Percentiles rank a stretch among this genome's conserved stretches.
These are phyloP conservation scores for Tetropium fuscum DNA, from an alignment of 2,888 invertebrate species.

Conservation along the genomic window DNA sequence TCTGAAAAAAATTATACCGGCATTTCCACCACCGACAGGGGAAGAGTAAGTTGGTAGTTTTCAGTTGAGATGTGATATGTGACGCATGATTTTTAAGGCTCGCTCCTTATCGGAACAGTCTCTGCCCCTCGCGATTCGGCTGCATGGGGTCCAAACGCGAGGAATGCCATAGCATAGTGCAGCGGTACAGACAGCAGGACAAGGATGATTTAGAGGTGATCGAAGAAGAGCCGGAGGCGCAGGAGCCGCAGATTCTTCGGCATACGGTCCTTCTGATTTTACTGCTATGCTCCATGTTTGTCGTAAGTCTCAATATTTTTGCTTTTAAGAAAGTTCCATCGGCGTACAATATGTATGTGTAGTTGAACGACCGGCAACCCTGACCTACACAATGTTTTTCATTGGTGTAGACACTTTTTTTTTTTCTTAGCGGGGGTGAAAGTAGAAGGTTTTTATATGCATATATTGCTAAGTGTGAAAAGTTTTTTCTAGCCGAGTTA, in stretches of 20 bases:
- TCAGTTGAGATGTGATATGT: background rate
- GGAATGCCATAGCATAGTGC: constrained; percentile 67
- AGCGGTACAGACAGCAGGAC: constrained; percentile 68
- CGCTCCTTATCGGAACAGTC: constrained; percentile 24
- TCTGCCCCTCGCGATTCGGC: constrained; percentile 68
- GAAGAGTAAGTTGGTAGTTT: constrained; percentile 24
- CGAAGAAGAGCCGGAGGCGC: constrained; percentile 68
- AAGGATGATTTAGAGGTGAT: constrained; percentile 68
- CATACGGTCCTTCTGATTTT: constrained; percentile 87
- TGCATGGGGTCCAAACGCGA: constrained; percentile 68
- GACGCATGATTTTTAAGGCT: too few relatives aligned
- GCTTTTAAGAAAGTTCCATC: background rate
- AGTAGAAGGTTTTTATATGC: too few relatives aligned
- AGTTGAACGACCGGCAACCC: too few relatives aligned
- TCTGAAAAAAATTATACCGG: constrained; percentile 41
- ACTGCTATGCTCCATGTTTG: constrained; percentile 87
- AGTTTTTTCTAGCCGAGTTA: too few relatives aligned
- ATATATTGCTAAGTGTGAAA: too few relatives aligned
- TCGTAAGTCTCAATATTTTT: constrained; percentile 72
- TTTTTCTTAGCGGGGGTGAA: too few relatives aligned
- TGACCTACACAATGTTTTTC: too few relatives aligned
- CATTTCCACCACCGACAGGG: constrained; percentile 43
- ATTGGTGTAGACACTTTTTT: too few relatives aligned
- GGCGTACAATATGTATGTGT: too few relatives aligned
- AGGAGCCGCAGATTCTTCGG: constrained; percentile 79